A percentile compares a stretch with the other conserved stretches of the same genome.
Conservation (phyloP, 2,797 vertebrate genomes). For the Cyclopterus lumpus region DNA sequence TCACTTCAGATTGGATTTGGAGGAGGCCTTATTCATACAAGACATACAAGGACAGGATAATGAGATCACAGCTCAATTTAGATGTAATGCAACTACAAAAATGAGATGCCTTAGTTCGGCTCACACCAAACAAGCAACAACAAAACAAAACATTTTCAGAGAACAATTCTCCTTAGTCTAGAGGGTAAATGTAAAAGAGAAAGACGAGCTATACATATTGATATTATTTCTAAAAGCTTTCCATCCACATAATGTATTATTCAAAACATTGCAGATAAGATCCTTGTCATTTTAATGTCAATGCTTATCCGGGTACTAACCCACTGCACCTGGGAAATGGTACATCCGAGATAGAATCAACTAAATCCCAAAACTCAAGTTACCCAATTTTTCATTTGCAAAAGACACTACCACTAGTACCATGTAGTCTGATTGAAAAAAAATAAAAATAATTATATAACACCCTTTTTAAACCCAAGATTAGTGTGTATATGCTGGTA, state of each 20-base stretch:
- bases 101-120: not conserved
- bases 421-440: not conserved
- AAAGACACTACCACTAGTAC: not conserved
- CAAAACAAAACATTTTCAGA: conserved; percentile 23
- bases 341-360: not conserved
- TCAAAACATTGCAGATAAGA: not conserved
- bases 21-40: conserved; percentile 11
- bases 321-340: conserved; percentile 1
- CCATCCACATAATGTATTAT: not conserved
- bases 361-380: not conserved
- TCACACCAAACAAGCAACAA: conserved; percentile 7
- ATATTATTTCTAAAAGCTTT: not conserved
- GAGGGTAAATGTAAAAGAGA: not conserved
- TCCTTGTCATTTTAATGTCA: not conserved
- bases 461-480: no score
- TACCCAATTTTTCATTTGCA: not conserved
- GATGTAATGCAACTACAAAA: conserved; percentile 5
- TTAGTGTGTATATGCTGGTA: no score
- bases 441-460: not conserved
- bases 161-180: not conserved
- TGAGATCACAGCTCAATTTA: not conserved
- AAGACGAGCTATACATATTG: conserved; percentile 8
- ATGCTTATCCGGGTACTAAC: not conserved
- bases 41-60: not conserved
- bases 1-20: not conserved